phyloP scores from a whole-genome alignment of 2,797 vertebrate species.

The Lemur catta region DNA sequence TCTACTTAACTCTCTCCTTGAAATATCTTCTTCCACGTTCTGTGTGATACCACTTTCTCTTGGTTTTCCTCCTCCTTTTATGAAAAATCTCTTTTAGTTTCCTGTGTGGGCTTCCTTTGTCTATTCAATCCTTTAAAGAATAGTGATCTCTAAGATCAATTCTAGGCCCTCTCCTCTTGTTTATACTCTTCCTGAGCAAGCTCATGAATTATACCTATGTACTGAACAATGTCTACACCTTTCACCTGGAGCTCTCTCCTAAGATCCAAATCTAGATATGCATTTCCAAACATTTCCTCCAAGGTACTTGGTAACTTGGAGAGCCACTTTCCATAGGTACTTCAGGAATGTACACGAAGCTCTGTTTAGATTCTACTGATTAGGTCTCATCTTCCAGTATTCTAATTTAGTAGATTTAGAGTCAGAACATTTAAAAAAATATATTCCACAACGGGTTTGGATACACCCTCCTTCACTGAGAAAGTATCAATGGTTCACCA shows the following conservation, averaged over 20 bases:
- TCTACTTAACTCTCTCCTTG: not conserved
- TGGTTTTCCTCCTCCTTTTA: not conserved
- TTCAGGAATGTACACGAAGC: not conserved
- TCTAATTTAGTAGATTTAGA: not conserved
- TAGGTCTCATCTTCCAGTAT: not conserved
- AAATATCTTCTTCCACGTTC: not conserved
- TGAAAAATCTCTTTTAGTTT: not conserved
- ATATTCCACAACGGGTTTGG: not conserved
- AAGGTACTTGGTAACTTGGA: not conserved
- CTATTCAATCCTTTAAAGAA: not conserved
- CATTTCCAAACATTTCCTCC: not conserved
- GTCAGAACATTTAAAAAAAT: not conserved
- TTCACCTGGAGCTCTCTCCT: not conserved
- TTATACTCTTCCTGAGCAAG: not conserved
- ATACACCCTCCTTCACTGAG: not conserved
- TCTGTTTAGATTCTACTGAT: not conserved
- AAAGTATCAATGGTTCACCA: not conserved
- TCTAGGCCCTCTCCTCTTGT: not conserved
- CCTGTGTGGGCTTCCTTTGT: not conserved
- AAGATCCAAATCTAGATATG: not conserved
- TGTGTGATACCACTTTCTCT: not conserved
- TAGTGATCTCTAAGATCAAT: not conserved
- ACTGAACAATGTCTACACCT: not conserved
- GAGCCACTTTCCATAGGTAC: not conserved
- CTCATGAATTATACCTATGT: not conserved